Base-by-base conservation (phyloP, 2,888 invertebrate species). In the Spisula solida region DNA sequence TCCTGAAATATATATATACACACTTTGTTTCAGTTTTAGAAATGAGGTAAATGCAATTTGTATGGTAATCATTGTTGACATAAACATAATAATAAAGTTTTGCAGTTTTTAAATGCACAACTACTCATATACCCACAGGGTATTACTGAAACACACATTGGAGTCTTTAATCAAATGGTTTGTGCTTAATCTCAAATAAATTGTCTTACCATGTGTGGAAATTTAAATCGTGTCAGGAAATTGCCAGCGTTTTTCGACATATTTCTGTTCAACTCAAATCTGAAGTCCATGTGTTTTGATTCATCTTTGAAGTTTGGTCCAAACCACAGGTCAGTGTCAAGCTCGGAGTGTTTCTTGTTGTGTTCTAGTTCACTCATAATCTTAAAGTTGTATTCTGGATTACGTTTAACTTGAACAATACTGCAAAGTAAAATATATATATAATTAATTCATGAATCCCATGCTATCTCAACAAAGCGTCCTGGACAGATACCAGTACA, bases 231-330 rank as follows among this genome's bases (percentile, higher is more conserved):
- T 66, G 86, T 80, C 51, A 88, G 79, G 20, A 89, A 66, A 48
- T 91, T 86, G 2, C 70, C 91, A 47, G 87, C 81, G 10, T 86
- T 89, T 47, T 85, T 79, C n/a, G 82, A 87, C 66, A 86, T 29
- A 14, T 83, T 81, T 70, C 89, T 82, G 78, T 92, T 91, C 47
- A 93, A 82, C 18, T 85, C 79, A 60, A 91, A 83, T 10, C 87
- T 31, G 4, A 93, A n/a, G 51, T 85, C 86, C 0, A 94, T 86
- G 20, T 86, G 88, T 34, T 94, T 93, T 80, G 87, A 75, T 0
- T 79, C 80, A 82, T 94, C 89, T 80, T 92, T 92, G 85, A 93
- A 91, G 87, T 94, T 90, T 20, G 81, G 66, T 25, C 94, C 94
- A 86, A 94, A 94, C 20, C 66, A 82, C 4, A 94, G 16, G 48